Evolutionary conservation across 2,113 vertebrate genomes (phyloP), one percentile per base, ranked within the genome.

Genomic region (Onychostruthus taczanowskii): DNA sequence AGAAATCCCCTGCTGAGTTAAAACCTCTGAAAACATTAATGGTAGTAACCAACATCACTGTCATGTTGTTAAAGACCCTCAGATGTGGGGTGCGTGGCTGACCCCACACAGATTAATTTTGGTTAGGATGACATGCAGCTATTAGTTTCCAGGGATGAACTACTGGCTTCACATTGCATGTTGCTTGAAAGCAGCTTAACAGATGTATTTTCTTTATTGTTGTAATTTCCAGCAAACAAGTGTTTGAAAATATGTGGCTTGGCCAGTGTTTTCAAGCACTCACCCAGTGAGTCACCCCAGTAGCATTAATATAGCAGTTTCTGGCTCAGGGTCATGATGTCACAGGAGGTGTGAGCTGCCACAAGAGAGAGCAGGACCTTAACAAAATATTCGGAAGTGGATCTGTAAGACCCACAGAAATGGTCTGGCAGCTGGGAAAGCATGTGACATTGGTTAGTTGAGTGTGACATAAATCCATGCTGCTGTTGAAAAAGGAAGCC

Each of bases 71-170:
- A 15, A 55, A 72, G 44, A 81, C 27, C 14, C 26, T 61, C 74
- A 90, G 62, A 68, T 0, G 2, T 11, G 14, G 21, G 21, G 8
- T 23, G 19, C 0, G 1, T 44, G 37, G 44, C 28, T 2, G 0
- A 22, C 13, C 11, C 31, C 37, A 37, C 12, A 18, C 18, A 0
- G 1, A 33, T 33, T 44, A 44, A 47, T 37, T 52, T 33, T 22
- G 33, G 27, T 50, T 59, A 27, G 9, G 84, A 8, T 87, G 61
- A 43, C 1, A 44, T 0, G 3, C 46, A 66, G 13, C 30, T 56
- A 1, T 37, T 24, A 3, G 15, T 62, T 84, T 74, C 33, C 46
- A 52, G 1, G 15, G 37, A 58, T 23, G 50, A 69, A 35, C 41
- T 15, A 33, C 30, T 44, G 70, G 16, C 39, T 83, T 63, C 61